Conservation (phyloP, 2,113 vertebrate genomes). For the Recurvirostra avosetta region DNA sequence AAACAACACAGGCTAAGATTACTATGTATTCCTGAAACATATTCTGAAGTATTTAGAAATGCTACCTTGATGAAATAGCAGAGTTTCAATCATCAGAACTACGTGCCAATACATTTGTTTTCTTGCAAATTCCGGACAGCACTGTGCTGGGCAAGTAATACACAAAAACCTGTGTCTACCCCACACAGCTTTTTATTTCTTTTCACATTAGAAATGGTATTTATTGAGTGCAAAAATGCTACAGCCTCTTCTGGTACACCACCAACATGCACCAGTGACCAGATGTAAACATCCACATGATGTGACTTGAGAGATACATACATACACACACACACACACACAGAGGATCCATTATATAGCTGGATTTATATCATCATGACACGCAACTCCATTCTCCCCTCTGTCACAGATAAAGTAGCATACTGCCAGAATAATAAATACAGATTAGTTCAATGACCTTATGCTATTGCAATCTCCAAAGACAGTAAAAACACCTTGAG, state of each 20-base stretch:
- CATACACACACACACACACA: rapidly evolving
- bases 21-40: not conserved
- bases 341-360: not conserved
- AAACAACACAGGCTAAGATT: not conserved
- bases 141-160: not conserved
- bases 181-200: not conserved
- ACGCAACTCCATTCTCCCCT: not conserved
- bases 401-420: not conserved
- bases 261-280: not conserved
- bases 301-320: not conserved
- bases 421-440: not conserved
- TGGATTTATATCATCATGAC: not conserved
- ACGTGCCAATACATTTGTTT: not conserved
- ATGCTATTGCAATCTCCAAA: not conserved
- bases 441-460: not conserved
- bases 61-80: not conserved
- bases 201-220: not conserved
- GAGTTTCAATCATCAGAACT: not conserved
- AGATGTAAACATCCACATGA: not conserved
- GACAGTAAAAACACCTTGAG: not conserved
- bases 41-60: not conserved
- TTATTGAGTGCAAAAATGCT: not conserved
- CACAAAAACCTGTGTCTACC: not conserved
- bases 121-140: not conserved
- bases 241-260: not conserved